Conservation (phyloP, 2,797 vertebrate genomes). For the Hybognathus amarus region DNA sequence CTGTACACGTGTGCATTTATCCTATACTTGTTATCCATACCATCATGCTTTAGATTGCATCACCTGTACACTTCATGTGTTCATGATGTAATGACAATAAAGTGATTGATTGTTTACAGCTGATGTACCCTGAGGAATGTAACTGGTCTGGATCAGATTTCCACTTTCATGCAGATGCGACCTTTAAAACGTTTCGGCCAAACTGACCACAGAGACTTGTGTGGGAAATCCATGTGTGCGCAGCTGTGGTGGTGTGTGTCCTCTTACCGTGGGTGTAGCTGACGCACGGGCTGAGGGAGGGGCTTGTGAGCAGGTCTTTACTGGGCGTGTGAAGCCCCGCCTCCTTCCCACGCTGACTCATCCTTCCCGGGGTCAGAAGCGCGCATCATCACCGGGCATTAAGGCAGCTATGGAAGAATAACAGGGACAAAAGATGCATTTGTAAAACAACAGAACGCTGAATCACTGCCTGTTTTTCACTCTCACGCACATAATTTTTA, state of each 20-base stretch:
- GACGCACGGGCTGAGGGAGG: constrained; percentile 85
- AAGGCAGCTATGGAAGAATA: constrained; percentile 71
- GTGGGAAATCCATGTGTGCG: not conserved
- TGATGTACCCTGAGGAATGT: not conserved
- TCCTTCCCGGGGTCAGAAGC: constrained; percentile 88
- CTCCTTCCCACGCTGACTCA: constrained; percentile 94
- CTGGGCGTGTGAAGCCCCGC: constrained; percentile 83
- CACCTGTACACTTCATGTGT: not conserved
- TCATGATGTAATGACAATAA: not conserved
- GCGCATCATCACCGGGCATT: constrained; percentile 85
- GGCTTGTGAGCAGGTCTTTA: constrained; percentile 82
- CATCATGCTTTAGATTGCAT: not conserved
- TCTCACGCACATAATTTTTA: not conserved
- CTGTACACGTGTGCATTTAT: not conserved
- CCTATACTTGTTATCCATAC: not conserved
- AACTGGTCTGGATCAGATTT: constrained; percentile 28
- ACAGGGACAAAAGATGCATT: not conserved
- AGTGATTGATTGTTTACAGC: not conserved
- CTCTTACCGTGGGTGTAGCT: constrained; percentile 87
- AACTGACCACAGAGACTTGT: not conserved
- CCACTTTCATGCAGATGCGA: not conserved
- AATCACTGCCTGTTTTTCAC: not conserved
- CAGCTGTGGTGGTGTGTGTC: not conserved
- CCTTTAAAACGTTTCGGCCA: not conserved
- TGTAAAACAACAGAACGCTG: not conserved